Evolutionary conservation across 1,140 invertebrate species (phyloP).

Genomic region (Lineus longissimus): DNA sequence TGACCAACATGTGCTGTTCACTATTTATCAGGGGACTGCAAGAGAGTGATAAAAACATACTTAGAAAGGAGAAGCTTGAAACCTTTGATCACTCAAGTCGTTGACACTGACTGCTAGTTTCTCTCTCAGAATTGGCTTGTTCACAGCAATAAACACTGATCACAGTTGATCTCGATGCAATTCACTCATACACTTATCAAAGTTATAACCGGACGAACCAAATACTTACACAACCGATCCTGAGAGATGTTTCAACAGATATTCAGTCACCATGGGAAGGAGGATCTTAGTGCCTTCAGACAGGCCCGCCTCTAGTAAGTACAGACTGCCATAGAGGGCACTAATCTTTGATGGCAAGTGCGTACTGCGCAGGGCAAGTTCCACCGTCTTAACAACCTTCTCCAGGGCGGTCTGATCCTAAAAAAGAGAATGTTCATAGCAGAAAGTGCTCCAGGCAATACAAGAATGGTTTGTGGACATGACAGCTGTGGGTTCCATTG

Average conservation of each 20-base stretch:
- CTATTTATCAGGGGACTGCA: conserved; percentile 56
- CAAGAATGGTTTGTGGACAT: neutral
- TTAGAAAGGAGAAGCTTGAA: neutral
- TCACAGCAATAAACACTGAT: no score
- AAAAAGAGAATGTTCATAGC: conserved; percentile 14
- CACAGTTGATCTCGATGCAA: no score
- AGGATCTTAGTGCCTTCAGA: conserved; percentile 55
- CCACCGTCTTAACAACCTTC: conserved; percentile 63
- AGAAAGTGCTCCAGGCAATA: neutral
- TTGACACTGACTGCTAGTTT: neutral
- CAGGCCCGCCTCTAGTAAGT: conserved; percentile 63
- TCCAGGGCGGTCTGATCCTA: conserved; percentile 53
- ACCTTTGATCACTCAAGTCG: neutral
- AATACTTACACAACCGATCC: no score
- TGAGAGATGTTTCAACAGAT: conserved; percentile 64
- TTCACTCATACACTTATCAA: no score
- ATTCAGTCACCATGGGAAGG: conserved; percentile 65
- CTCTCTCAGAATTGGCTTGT: neutral
- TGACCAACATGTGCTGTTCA: conserved; percentile 63
- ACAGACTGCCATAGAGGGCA: conserved; percentile 71
- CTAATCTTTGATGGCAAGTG: conserved; percentile 66
- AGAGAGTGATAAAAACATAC: conserved; percentile 24
- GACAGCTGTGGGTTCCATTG: no score
- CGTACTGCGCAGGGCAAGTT: conserved; percentile 63
- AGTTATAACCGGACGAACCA: no score